Percentiles rank a stretch among this genome's conserved stretches.
Conservation (phyloP, 2,797 vertebrate species). For the Silurus aristotelis region DNA sequence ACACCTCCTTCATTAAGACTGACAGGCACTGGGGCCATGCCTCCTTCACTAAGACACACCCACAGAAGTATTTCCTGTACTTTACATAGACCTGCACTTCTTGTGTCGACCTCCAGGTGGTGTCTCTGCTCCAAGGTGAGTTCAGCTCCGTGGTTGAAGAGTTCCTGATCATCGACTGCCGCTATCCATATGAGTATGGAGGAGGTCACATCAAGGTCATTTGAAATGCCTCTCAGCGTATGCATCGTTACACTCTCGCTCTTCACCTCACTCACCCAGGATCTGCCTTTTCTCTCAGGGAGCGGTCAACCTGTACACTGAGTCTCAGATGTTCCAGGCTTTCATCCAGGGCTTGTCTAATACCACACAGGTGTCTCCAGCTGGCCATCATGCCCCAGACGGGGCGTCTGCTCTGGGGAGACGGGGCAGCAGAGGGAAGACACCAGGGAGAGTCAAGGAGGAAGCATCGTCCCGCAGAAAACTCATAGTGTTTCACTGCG, state of each 20-base stretch:
- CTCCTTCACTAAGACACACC: background rate
- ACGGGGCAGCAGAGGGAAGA: no score
- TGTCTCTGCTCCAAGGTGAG: slow-evolving; percentile 56
- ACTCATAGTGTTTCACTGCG: slow-evolving; percentile 64
- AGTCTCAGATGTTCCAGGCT: slow-evolving; percentile 57
- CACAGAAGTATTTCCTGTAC: background rate
- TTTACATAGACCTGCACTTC: background rate
- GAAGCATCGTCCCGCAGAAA: slow-evolving; percentile 45
- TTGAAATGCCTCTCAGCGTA: background rate
- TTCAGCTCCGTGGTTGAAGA: slow-evolving; percentile 50
- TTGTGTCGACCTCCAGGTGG: slow-evolving; percentile 57
- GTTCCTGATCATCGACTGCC: slow-evolving; percentile 63
- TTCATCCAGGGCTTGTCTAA: slow-evolving; percentile 42
- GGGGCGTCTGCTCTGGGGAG: background rate
- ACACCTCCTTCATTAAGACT: background rate
- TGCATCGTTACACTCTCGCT: background rate
- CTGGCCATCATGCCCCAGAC: background rate
- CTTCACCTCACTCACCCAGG: background rate
- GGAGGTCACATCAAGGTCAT: slow-evolving; percentile 66
- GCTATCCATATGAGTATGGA: slow-evolving; percentile 64
- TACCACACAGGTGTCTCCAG: background rate
- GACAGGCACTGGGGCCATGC: background rate
- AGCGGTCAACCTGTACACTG: slow-evolving; percentile 61
- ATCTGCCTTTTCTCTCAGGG: slow-evolving; percentile 52
- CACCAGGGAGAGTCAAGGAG: background rate